Evolutionary conservation across 2,113 vertebrate genomes (phyloP).

Genomic region (Syngnathoides biaculeatus): DNA sequence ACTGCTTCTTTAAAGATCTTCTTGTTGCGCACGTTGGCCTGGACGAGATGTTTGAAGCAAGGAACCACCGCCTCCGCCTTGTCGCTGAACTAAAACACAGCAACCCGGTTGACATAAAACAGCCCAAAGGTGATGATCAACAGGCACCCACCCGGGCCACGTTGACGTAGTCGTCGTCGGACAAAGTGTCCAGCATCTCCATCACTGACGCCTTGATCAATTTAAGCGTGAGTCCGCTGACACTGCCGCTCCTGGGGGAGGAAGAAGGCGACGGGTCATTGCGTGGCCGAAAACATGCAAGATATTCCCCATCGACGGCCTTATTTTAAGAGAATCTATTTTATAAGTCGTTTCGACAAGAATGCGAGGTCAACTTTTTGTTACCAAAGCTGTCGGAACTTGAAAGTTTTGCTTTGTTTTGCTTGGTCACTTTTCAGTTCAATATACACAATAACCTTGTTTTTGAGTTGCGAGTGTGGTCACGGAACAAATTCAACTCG

Average conservation of each 20-base stretch:
- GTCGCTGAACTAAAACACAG: slow-evolving; percentile 85
- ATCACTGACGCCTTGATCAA: slow-evolving; percentile 97
- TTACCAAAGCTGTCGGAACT: too few relatives aligned
- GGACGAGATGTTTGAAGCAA: slow-evolving; percentile 94
- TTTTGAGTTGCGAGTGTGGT: neutral
- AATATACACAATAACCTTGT: too few relatives aligned
- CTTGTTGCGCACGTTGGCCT: slow-evolving; percentile 97
- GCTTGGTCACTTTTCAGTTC: too few relatives aligned
- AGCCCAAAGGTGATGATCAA: neutral
- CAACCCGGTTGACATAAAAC: neutral
- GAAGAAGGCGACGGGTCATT: neutral
- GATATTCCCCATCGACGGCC: too few relatives aligned
- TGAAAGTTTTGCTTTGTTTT: too few relatives aligned
- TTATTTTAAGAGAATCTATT: too few relatives aligned
- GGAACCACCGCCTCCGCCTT: slow-evolving; percentile 91
- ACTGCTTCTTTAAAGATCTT: slow-evolving; percentile 98
- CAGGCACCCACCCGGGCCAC: slow-evolving; percentile 69
- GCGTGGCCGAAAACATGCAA: neutral
- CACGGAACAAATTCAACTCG: neutral
- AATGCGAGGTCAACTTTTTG: too few relatives aligned
- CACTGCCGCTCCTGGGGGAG: slow-evolving; percentile 88
- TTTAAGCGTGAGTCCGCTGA: slow-evolving; percentile 94
- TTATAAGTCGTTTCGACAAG: too few relatives aligned
- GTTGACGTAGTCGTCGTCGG: slow-evolving; percentile 81
- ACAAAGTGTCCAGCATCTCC: slow-evolving; percentile 96